phyloP scores from a whole-genome alignment of 2,888 invertebrate species.

The Rosalia funebris region DNA sequence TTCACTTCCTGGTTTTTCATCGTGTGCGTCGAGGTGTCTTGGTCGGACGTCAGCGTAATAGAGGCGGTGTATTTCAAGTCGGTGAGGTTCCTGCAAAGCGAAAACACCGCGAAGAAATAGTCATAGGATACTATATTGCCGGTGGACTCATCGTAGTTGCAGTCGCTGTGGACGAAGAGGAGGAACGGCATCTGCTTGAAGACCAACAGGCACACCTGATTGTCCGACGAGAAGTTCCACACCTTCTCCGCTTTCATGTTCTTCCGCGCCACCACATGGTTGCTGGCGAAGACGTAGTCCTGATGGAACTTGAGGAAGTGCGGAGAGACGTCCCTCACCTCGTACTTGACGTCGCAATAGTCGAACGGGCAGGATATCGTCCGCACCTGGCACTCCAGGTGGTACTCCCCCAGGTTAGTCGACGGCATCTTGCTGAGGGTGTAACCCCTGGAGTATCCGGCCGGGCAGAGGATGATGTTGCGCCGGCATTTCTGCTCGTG shows the following conservation, averaged over 20 bases:
- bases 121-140: constrained; percentile 36
- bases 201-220: constrained; percentile 34
- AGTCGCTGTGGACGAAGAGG: constrained; percentile 36
- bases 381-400: constrained; percentile 30
- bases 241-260: constrained; percentile 38
- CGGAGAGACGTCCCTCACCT: constrained; percentile 11
- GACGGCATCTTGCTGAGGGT: constrained; percentile 14
- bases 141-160: constrained; percentile 28
- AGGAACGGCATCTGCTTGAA: constrained; percentile 31
- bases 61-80: constrained; percentile 30
- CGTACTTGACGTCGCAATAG: constrained; percentile 28
- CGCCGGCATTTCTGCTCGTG: constrained; percentile 32
- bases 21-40: constrained; percentile 11
- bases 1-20: constrained; percentile 36
- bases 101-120: constrained; percentile 37
- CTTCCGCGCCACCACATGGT: constrained; percentile 29
- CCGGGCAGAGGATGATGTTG: constrained; percentile 33
- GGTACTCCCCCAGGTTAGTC: constrained; percentile 28
- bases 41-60: constrained; percentile 22
- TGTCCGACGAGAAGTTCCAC: constrained; percentile 38
- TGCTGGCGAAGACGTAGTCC: constrained; percentile 35
- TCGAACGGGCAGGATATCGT: constrained; percentile 36
- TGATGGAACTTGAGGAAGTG: constrained; percentile 36
- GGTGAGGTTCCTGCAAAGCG: constrained; percentile 31
- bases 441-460: constrained; percentile 10